Conservation (phyloP, 2,113 vertebrate species). For the Podiceps cristatus region DNA sequence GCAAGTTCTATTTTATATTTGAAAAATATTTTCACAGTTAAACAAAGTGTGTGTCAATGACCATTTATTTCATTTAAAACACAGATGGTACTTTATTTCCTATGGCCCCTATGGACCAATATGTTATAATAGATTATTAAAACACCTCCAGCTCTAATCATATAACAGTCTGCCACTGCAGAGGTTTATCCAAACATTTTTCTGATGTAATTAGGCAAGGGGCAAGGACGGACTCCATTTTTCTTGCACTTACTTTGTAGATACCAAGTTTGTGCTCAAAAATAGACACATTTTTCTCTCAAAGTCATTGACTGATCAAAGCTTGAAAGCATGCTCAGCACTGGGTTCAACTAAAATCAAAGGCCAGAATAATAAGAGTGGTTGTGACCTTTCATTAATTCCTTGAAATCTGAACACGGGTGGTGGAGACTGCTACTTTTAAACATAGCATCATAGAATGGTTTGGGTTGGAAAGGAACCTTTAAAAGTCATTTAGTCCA, state of each 20-base stretch:
- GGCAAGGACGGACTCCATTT: accelerated
- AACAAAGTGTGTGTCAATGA: neutral
- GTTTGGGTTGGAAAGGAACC: neutral
- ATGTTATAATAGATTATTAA: neutral
- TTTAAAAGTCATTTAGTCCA: neutral
- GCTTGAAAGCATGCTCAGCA: neutral
- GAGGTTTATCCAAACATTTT: neutral
- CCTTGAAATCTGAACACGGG: neutral
- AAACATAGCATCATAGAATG: neutral
- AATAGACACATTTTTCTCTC: neutral
- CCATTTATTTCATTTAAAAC: neutral
- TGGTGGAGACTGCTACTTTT: neutral
- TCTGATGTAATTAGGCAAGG: neutral
- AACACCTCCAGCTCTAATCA: neutral
- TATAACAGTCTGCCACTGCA: neutral
- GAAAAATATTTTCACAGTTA: neutral
- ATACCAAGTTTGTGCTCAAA: neutral
- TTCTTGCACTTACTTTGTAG: neutral
- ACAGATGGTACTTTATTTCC: neutral
- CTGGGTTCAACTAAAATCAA: neutral
- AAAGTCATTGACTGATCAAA: neutral
- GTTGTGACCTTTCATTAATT: neutral
- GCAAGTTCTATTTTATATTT: neutral
- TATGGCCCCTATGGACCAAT: neutral
- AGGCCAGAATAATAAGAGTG: neutral